Percentiles rank a stretch among this genome's conserved stretches.
Conservation (phyloP, 2,888 invertebrate species). For the Acanthococcus lagerstroemiae region DNA sequence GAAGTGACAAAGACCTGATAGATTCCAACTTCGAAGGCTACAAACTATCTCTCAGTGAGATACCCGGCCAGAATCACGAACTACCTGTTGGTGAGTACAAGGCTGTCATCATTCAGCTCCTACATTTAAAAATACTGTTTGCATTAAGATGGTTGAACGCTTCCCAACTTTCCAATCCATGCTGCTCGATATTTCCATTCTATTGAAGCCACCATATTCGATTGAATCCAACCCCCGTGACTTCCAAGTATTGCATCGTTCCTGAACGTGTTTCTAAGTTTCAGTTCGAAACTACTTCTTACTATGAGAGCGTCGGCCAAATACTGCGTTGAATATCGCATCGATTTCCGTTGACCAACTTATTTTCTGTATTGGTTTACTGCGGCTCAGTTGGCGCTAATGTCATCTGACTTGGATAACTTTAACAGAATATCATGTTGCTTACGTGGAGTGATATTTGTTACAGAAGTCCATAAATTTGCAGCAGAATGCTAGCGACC, state of each 20-base stretch:
- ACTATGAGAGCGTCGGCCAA: no score
- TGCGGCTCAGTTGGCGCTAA: no score
- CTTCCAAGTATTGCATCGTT: no score
- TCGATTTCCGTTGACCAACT: no score
- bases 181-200: slow-evolving; percentile 51
- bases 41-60: slow-evolving; percentile 60
- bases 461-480: slow-evolving; percentile 49
- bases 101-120: not conserved
- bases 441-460: no score
- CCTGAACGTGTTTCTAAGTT: no score
- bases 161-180: slow-evolving; percentile 36
- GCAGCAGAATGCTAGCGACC: slow-evolving; percentile 53
- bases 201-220: no score
- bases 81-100: slow-evolving; percentile 42
- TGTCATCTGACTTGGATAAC: no score
- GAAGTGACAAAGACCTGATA: slow-evolving; percentile 55
- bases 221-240: no score
- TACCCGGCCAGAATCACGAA: slow-evolving; percentile 51
- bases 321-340: no score
- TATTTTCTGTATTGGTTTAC: no score
- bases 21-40: slow-evolving; percentile 73
- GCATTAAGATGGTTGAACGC: not conserved
- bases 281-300: no score
- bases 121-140: not conserved
- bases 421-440: not conserved